phyloP scores from a whole-genome alignment of 1,140 invertebrate species.

The Drosophila baimaii region DNA sequence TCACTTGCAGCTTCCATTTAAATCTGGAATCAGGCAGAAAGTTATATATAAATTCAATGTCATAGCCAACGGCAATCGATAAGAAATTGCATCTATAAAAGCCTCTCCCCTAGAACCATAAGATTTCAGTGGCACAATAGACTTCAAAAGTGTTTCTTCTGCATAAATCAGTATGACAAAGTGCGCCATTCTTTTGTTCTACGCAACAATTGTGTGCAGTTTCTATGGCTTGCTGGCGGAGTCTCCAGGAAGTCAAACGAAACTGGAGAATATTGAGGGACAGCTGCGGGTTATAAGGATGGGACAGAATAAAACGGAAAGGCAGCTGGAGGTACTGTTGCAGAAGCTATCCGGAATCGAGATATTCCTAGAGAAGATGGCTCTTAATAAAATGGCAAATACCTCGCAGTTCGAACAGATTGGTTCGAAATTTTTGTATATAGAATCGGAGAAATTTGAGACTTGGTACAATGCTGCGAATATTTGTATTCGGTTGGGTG shows the following conservation, averaged over 20 bases:
- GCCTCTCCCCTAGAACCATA: neutral
- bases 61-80: neutral
- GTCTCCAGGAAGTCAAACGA: neutral
- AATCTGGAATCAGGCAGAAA: neutral
- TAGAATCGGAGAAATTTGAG: neutral
- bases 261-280: conserved; percentile 7
- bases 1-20: neutral
- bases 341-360: neutral
- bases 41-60: neutral
- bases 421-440: neutral
- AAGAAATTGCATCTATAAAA: conserved; percentile 3
- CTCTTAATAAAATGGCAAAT: neutral
- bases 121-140: conserved; percentile 4
- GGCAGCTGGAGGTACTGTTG: neutral
- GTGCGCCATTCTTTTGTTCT: conserved; percentile 5
- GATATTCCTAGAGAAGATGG: neutral
- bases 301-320: neutral
- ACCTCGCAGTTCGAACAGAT: neutral
- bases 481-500: neutral
- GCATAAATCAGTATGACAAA: conserved; percentile 7
- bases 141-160: neutral
- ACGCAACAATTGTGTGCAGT: neutral
- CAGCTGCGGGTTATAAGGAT: neutral
- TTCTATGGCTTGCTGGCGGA: neutral
- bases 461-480: neutral